A percentile compares a stretch with the other conserved stretches of the same genome.
Conservation (phyloP, 2,113 vertebrate species). For the Chamaea fasciata region DNA sequence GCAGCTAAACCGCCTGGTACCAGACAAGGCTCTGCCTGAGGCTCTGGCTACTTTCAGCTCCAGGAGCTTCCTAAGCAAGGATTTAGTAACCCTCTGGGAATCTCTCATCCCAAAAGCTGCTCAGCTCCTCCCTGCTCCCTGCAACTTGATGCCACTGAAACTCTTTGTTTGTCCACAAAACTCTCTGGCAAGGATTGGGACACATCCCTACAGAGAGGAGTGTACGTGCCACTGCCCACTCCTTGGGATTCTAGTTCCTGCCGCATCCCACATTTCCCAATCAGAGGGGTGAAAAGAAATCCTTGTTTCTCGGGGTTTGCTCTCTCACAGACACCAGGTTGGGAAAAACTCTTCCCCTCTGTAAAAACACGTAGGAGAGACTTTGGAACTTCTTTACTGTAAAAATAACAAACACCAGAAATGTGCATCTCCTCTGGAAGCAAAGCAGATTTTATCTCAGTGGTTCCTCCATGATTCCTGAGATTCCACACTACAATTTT, state of each 20-base stretch:
- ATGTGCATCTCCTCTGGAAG: background rate
- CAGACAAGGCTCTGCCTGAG: background rate
- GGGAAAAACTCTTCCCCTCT: background rate
- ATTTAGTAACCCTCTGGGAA: background rate
- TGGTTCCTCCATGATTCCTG: background rate
- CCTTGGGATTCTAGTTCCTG: background rate
- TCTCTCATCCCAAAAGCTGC: background rate
- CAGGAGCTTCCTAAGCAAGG: background rate
- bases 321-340: background rate
- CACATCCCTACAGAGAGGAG: fast-evolving
- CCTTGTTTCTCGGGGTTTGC: background rate
- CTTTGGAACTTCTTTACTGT: background rate
- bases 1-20: background rate
- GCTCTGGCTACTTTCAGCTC: background rate
- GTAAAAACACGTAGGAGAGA: background rate
- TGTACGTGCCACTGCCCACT: fast-evolving
- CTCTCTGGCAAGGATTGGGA: fast-evolving
- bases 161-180: background rate
- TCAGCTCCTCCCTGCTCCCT: background rate
- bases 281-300: background rate
- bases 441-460: background rate
- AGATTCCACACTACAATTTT: background rate
- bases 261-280: background rate
- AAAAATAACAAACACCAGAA: background rate
- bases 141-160: background rate